Base-by-base conservation (phyloP, 2,797 vertebrate species). In the Mormyrops attenuatus region DNA sequence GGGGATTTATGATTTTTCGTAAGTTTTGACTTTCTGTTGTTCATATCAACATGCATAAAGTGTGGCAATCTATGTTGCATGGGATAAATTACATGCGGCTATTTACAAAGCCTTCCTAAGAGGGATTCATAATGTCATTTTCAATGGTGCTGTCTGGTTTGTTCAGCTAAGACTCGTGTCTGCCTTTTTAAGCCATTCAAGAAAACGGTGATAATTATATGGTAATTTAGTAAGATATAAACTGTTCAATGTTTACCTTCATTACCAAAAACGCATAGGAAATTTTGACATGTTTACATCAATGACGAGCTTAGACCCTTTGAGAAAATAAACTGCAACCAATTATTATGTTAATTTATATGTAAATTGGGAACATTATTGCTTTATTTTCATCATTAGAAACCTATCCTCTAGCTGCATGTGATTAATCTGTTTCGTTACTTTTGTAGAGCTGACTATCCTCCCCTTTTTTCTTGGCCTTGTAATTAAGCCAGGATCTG, bases 341-440 rank as follows among this genome's bases (percentile, higher is more conserved):
- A 90, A 91, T 93, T 91, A 92, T 91, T 92, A 92, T 93, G 93
- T 92, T 93, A 92, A 93, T 93, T 93, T 92, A 92, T 91, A 94
- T 94, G 92, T 91, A 92, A 92, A 92, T 93, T 92, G 92, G 92
- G 92, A 89, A 91, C 82, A 91, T 91, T 90, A 92, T 92, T 22
- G 87, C 80, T 90, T 92, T 87, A 34, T 55, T 87, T 94, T 94
- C 90, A 88, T 90, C 93, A 91, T 90, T 93, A 93, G 91, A 91
- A 93, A 93, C 92, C 91, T 90, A 91, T 89, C 91, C 91, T 91
- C 69, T 82, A 89, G 85, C 85, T 90, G 88, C 89, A 89, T 93
- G 89, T 92, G 91, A 93, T 92, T 92, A 94, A 93, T 92, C 92
- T 60, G 13, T 89, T 85, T 85, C 91, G 90, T 92, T 88, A 22